These are phyloP conservation scores for Athene cunicularia DNA, from an alignment of 2,113 vertebrate genomes.

Conservation along the genomic window DNA sequence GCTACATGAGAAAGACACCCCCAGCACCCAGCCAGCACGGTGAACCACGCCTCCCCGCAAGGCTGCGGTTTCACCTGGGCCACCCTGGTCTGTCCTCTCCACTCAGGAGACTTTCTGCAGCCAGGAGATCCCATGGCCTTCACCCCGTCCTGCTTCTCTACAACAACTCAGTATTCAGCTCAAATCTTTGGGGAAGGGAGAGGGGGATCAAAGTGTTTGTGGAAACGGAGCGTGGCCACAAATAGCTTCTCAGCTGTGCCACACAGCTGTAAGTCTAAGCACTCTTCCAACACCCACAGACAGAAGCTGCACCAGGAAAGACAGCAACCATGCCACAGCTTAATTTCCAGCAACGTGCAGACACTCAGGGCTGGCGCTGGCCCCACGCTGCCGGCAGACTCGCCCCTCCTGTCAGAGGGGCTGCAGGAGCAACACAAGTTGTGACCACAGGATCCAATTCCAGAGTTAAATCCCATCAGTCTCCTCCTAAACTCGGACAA, in stretches of 20 bases:
- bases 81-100: background rate
- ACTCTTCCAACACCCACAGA: background rate
- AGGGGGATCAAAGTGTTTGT: background rate
- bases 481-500: background rate
- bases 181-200: background rate
- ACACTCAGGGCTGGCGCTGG: background rate
- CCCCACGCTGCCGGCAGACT: background rate
- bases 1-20: background rate
- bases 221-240: background rate
- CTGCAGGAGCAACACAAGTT: background rate
- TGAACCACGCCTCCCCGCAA: accelerated
- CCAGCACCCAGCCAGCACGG: background rate
- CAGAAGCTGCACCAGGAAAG: background rate
- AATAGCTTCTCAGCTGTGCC: background rate
- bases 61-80: background rate
- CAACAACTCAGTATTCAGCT: background rate
- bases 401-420: background rate
- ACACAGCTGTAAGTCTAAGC: background rate
- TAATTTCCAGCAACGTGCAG: background rate
- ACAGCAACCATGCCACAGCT: background rate
- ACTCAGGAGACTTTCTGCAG: background rate
- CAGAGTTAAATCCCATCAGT: background rate
- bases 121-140: background rate
- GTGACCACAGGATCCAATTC: background rate
- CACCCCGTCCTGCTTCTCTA: background rate